Base-by-base conservation (phyloP, 2,797 vertebrate species). In the Acanthurus tractus region DNA sequence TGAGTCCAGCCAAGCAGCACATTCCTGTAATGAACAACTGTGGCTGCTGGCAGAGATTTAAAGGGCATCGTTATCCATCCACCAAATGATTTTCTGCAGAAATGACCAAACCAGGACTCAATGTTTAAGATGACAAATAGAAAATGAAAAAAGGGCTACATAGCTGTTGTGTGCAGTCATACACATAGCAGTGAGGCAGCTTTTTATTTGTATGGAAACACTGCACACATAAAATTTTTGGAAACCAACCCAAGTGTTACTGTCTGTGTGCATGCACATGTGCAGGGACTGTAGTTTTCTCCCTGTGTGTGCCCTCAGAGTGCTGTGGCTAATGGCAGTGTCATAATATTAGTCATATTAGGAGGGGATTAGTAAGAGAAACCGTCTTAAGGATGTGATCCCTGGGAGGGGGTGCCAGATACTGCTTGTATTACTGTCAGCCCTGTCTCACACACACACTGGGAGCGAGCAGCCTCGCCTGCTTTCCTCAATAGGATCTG, bases 321-420 rank as follows among this genome's bases (percentile, higher is more conserved):
- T 48, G 81, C 83, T 86, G 79, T 80, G 85, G 86, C 85, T 90
- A 89, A 93, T 89, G 78, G 86, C 75, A 68, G 74, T 89, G 88
- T 89, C 89, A 89, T 85, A 92, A 92, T 92, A 92, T 93, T 91
- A 92, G 85, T 90, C 91, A 90, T 87, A 91, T 93, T 93, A 93
- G 83, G 74, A 82, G 74, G 63, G 87, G 90, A 93, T 94, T 93
- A 93, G 89, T 78, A 85, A 87, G 70, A 88, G 83, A 88, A 92
- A 77, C 86, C 86, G 40, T 85, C 82, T 92, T 91, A 91, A 81
- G 87, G 80, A 91, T 90, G 91, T 84, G 89, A 90, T 92, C 89
- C 86, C 78, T 79, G 72, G 79, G 76, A 89, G 86, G 85, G 87
- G 89, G 78, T 87, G 86, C 77, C 85, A 83, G 85, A 89, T 87